Base-by-base conservation (phyloP, 2,888 invertebrate genomes). In the Neuroscelio doddi region DNA sequence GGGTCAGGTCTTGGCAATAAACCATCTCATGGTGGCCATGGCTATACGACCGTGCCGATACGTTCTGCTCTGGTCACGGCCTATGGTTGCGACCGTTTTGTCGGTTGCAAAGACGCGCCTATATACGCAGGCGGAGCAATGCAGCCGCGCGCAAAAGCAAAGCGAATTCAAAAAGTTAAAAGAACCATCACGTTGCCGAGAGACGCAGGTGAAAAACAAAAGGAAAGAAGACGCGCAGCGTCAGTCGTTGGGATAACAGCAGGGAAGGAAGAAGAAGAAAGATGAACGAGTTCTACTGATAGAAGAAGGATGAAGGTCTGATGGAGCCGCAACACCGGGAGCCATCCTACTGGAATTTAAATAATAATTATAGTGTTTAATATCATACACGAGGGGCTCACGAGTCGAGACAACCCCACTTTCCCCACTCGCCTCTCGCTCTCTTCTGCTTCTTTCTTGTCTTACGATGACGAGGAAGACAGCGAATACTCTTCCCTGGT, bases 341-440 rank as follows among this genome's bases (percentile, higher is more conserved):
- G 83, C 82, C 80, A 80, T 81, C 81, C 79, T 79, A 80, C 81
- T 80, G 80, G 81, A 84, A 83, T 83, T 83, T 84, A 81, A 84
- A 84, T 83, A 82, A 82, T 82, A 80, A 82, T 84, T 81, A 83
- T 82, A 80, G 80, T 81, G 79, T 82, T 81, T 83, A 83, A 81
- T 82, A 82, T 81, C 80, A 81, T 81, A 79, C 77, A 74, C 77
- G 68, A 56, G 61, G 56, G 55, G 34, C 59, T 64, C 51, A 34
- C 56, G 51, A 58, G 58, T 39, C 55, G 56, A 65, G 59, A 65
- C 59, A 51, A 46, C 45, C 50, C 42, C 41, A 46, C 68, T 65
- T 32, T 44, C 52, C 27, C 47, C 30, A 5, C 38, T 32, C 55
- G 12, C 49, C 46, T 30, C 36, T 34, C 24, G 36, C 42, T 55